phyloP scores from a whole-genome alignment of 2,888 invertebrate species.

The Drosophila barbarae region DNA sequence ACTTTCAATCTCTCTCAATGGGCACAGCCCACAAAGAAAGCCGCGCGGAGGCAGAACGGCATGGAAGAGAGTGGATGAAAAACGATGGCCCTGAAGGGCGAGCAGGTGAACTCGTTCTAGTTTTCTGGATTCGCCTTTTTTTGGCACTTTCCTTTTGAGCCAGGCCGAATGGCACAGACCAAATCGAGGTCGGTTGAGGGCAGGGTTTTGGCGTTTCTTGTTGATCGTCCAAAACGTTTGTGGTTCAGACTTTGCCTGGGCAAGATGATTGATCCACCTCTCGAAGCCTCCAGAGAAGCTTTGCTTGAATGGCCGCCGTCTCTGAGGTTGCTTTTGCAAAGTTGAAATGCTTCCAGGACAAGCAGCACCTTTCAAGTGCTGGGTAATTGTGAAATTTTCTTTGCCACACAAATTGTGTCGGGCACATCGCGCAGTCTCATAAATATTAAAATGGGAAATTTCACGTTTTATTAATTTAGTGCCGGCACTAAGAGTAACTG shows the following conservation, averaged over 20 bases:
- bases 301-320: neutral
- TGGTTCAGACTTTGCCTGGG: slow-evolving; percentile 1
- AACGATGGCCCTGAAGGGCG: slow-evolving; percentile 8
- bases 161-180: slow-evolving; percentile 13
- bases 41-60: slow-evolving; percentile 1
- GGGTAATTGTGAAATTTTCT: slow-evolving; percentile 22
- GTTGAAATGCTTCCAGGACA: slow-evolving; percentile 30
- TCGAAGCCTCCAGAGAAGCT: no score
- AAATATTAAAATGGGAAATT: slow-evolving; percentile 76
- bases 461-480: slow-evolving; percentile 75
- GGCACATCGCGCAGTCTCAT: slow-evolving; percentile 59
- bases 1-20: slow-evolving; percentile 31
- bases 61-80: slow-evolving; percentile 2
- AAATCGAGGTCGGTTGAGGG: slow-evolving; percentile 4
- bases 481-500: slow-evolving; percentile 15
- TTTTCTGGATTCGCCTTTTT: slow-evolving; percentile 14
- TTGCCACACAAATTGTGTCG: slow-evolving; percentile 13
- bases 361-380: slow-evolving; percentile 15
- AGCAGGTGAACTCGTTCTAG: slow-evolving; percentile 4
- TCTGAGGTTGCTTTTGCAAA: neutral
- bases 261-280: slow-evolving; percentile 9
- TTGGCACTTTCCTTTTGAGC: neutral
- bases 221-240: slow-evolving; percentile 24
- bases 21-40: slow-evolving; percentile 24
- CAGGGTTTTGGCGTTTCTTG: neutral